phyloP scores from a whole-genome alignment of 1,140 invertebrate genomes.

The Hylaeus anthracinus region DNA sequence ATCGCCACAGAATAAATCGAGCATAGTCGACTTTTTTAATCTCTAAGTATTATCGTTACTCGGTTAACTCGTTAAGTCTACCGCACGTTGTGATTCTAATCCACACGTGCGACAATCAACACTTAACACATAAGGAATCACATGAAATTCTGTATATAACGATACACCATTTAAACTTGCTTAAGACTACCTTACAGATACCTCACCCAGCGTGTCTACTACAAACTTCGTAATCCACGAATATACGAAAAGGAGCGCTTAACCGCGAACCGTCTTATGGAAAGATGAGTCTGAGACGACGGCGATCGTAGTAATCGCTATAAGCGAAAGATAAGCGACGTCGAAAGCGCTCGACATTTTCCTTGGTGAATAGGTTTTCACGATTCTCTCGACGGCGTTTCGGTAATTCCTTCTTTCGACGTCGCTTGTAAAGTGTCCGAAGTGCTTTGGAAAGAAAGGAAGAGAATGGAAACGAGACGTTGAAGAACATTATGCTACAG shows the following conservation, averaged over 20 bases:
- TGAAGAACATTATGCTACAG: neutral
- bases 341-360: neutral
- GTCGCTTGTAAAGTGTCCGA: neutral
- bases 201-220: constrained; percentile 33
- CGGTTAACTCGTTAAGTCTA: constrained; percentile 51
- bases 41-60: constrained; percentile 45
- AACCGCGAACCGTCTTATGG: neutral
- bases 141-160: constrained; percentile 64
- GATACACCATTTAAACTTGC: constrained; percentile 52
- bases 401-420: neutral
- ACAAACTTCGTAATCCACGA: constrained; percentile 8
- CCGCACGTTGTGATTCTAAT: constrained; percentile 53
- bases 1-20: constrained; percentile 32
- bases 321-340: neutral
- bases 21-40: constrained; percentile 33
- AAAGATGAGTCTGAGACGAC: constrained; percentile 10
- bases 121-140: constrained; percentile 71
- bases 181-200: constrained; percentile 50
- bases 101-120: constrained; percentile 64
- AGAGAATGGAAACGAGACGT: neutral
- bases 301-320: constrained; percentile 19
- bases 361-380: too few relatives aligned
- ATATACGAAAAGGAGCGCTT: neutral
- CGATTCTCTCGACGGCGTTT: neutral
- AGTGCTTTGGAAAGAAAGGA: neutral